Evolutionary conservation across 1,140 invertebrate genomes (phyloP), one percentile per base, ranked within the genome.

Genomic region (Patella vulgata): DNA sequence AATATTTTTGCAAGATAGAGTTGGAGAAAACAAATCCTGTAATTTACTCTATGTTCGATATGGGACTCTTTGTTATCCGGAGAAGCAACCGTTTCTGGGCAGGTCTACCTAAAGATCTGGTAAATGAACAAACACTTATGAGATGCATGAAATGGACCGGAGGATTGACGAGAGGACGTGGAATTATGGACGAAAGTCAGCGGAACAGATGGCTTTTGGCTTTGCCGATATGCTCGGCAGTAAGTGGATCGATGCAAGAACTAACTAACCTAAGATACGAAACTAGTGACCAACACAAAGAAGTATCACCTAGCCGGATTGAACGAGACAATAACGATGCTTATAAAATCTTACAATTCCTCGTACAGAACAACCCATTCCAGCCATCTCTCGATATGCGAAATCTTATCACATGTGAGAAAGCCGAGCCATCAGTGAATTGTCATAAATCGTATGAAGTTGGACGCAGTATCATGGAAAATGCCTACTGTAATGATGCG

Each of bases 1-100:
- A 42, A 51, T 86, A 19, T 86, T 86, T 70, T 50, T 86, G 6
- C 85, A 86, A 78, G 66, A 84, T 48, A 58, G 42, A 75, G 53
- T 68, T 82, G 59, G 19, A 75, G 44, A 54, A 68, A 11, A 63
- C 31, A 33, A 40, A 52, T 48, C 42, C 46, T 43, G 59, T 63
- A 17, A 28, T 46, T 17, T 44, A 69, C 48, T 4, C 79, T 82
- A 1, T 64, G 79, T 81, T 70, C 61, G 55, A 23, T 21, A 25
- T 51, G 40, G 65, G 68, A 3, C 52, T 50, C n/a, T 68, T 66
- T 66, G 71, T 68, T 17, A 31, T 71, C 17, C 43, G 71, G 17
- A 30, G 71, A 21, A 62, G 19, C 44, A 68, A 86, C 54, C 80
- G 81, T 63, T 82, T 78, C n/a, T n/a, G n/a, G n/a, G n/a, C n/a